A percentile compares a stretch with the other conserved stretches of the same genome.
phyloP scores from a whole-genome alignment of 2,113 vertebrate species.

The Zapornia atra region DNA sequence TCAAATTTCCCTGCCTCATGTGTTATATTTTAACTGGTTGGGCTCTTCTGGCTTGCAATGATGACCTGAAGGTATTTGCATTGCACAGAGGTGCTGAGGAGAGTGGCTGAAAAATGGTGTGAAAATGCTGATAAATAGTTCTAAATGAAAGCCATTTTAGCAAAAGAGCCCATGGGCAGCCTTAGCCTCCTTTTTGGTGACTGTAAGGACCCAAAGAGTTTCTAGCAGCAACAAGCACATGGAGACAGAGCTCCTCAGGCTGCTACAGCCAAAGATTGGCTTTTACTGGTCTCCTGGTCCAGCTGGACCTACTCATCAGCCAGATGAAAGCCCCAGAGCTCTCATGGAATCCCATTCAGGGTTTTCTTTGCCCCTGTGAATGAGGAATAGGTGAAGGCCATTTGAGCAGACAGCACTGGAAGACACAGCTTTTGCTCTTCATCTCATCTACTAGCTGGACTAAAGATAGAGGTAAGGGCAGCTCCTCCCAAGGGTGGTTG shows the following conservation, averaged over 20 bases:
- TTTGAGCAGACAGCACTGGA: not conserved
- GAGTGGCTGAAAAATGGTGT: conserved; percentile 37
- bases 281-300: not conserved
- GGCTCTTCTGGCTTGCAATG: not conserved
- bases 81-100: conserved; percentile 43
- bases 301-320: not conserved
- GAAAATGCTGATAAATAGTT: conserved; percentile 75
- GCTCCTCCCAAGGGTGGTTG: not conserved
- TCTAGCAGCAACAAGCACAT: not conserved
- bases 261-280: not conserved
- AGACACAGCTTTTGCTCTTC: not conserved
- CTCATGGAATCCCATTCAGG: not conserved
- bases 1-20: conserved; percentile 8
- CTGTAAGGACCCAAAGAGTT: conserved; percentile 12
- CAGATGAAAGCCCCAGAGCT: not conserved
- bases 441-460: rapidly evolving
- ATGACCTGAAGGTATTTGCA: conserved; percentile 65
- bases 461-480: not conserved
- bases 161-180: conserved; percentile 52
- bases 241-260: not conserved
- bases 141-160: conserved; percentile 76
- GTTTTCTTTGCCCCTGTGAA: not conserved
- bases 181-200: conserved; percentile 21
- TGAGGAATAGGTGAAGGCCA: not conserved
- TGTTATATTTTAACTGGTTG: conserved; percentile 3